Evolutionary conservation across 1,140 invertebrate genomes (phyloP), one percentile per base, ranked within the genome.

Genomic region (Drosophila sp.): DNA sequence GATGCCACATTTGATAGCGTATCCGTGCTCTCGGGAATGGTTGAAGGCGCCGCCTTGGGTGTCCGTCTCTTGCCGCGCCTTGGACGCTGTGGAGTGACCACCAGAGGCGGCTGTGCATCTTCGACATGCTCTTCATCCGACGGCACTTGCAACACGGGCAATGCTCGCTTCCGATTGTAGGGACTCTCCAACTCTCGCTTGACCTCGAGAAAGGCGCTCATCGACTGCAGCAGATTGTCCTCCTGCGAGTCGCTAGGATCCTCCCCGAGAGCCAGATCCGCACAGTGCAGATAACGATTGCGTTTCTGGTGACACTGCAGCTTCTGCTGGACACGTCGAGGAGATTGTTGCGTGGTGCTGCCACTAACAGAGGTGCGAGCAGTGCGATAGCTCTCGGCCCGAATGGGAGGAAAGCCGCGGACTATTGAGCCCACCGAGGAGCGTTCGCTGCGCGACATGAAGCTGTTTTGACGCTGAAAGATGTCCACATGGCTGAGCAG

Each of bases 401-500:
- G 69, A 9, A 91, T 86, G 1, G 90, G 90, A 2, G 90, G 90
- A 72, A 91, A 91, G 16, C 59, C 76, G 5, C 84, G 58, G 5
- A 91, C 75, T 21, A 91, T 91, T 6, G 89, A 91, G 1, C 87
- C 89, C 38, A 89, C 73, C n/a, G 91, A 91, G 27, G 91, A 90
- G 6, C 78, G 76, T 18, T 80, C 78, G 40, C 80, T 90, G 54
- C 72, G 84, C 2, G 76, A 87, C 53, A 84, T 74, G n/a, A 91
- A 89, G 16, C 89, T 92, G 40, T 90, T 90, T 53, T 90, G 72
- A 1, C 90, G 76, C 59, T 91, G 90, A 51, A 91, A 91, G 21
- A 91, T 61, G 36, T 91, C 90, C 34, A 91, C 72, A 18, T 90
- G 86, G 64, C 78, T 90, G 5, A 87, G 62, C 59, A 89, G 53